Percentiles rank a stretch among this genome's conserved stretches.
phyloP scores from a whole-genome alignment of 2,888 invertebrate species.

The Ormyrus thymus region DNA sequence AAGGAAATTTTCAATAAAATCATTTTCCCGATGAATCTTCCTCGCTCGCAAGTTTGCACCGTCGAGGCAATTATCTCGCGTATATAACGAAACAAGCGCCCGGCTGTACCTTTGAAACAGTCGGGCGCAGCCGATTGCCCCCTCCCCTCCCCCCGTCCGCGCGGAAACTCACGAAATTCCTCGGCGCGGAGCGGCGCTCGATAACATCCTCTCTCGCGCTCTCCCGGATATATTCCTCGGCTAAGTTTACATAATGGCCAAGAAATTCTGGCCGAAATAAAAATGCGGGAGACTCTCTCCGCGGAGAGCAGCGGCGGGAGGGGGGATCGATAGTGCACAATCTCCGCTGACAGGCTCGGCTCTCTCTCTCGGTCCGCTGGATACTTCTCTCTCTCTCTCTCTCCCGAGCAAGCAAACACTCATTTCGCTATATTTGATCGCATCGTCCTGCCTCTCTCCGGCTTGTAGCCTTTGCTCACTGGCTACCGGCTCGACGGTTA shows the following conservation, averaged over 20 bases:
- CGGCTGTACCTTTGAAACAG: not conserved
- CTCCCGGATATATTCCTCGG: not conserved
- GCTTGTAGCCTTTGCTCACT: too few relatives aligned
- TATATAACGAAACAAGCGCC: not conserved
- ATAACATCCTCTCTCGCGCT: not conserved
- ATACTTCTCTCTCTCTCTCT: conserved; percentile 45
- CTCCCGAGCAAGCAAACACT: conserved; percentile 55
- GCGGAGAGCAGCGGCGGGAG: not conserved
- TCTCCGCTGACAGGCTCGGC: conserved; percentile 23
- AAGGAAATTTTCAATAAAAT: too few relatives aligned
- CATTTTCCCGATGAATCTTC: not conserved
- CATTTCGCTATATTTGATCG: conserved; percentile 58
- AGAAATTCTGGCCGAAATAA: not conserved
- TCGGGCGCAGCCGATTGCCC: conserved; percentile 4
- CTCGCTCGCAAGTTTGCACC: not conserved
- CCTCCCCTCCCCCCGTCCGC: too few relatives aligned
- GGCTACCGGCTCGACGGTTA: too few relatives aligned
- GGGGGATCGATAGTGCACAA: conserved; percentile 32
- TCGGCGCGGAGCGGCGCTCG: too few relatives aligned
- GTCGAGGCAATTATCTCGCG: conserved; percentile 2
- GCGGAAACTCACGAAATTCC: too few relatives aligned
- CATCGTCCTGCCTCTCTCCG: conserved; percentile 38
- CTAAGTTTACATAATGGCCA: conserved; percentile 29
- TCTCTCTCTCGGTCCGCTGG: conserved; percentile 25
- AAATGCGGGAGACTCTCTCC: not conserved